Conservation (phyloP, 2,888 invertebrate genomes). For the Tuberolachnus salignus region DNA sequence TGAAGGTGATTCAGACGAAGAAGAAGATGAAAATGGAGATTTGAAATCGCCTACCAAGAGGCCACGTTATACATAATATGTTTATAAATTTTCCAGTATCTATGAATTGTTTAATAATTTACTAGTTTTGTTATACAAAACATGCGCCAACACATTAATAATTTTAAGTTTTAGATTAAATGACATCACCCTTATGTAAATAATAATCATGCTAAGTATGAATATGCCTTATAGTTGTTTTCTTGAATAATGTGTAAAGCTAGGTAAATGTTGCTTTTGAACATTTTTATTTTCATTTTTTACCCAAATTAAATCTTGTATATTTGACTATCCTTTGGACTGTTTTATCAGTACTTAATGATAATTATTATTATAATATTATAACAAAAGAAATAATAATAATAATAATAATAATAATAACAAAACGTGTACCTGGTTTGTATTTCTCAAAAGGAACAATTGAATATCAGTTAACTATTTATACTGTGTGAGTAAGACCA, state of each 20-base stretch:
- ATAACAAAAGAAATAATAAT: neutral
- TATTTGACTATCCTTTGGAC: conserved; percentile 46
- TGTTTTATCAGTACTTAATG: conserved; percentile 51
- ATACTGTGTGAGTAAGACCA: neutral
- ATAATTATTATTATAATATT: conserved; percentile 20
- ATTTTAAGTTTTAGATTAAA: conserved; percentile 44
- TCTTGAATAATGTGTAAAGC: conserved; percentile 44
- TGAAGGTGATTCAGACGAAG: conserved; percentile 96
- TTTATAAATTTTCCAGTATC: conserved; percentile 37
- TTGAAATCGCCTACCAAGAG: conserved; percentile 48
- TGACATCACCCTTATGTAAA: conserved; percentile 51
- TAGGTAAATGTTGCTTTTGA: conserved; percentile 46
- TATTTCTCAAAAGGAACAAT: conserved; percentile 8
- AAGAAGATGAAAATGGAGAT: conserved; percentile 73
- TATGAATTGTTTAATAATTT: conserved; percentile 33
- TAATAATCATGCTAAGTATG: conserved; percentile 42
- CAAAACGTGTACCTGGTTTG: conserved; percentile 23
- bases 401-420: conserved; percentile 22
- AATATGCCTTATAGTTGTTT: conserved; percentile 42
- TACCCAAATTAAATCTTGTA: conserved; percentile 33
- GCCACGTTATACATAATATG: conserved; percentile 50
- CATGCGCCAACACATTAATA: conserved; percentile 34
- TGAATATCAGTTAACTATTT: conserved; percentile 32
- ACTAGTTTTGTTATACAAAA: conserved; percentile 51
- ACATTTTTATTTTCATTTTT: conserved; percentile 48